Evolutionary conservation across 2,113 vertebrate genomes (phyloP).

Genomic region (Dromaius novaehollandiae): DNA sequence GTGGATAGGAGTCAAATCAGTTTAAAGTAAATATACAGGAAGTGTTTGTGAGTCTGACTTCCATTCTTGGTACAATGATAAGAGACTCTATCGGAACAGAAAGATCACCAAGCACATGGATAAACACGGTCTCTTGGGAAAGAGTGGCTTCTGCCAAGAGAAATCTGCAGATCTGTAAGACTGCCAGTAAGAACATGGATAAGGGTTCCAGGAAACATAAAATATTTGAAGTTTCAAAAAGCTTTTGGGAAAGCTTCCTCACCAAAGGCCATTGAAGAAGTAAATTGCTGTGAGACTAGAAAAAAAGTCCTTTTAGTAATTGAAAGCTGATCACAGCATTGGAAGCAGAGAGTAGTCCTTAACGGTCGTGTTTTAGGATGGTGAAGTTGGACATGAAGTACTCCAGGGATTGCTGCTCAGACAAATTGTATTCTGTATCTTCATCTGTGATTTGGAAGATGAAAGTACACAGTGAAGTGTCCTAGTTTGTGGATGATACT

Average conservation of each 20-base stretch:
- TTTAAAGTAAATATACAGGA: neutral
- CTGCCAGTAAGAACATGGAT: neutral
- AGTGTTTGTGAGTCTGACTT: neutral
- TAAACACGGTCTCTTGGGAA: neutral
- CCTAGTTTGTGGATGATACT: neutral
- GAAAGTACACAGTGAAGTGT: neutral
- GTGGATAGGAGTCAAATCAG: neutral
- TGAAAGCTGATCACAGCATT: neutral
- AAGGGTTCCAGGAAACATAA: neutral
- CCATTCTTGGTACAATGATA: neutral
- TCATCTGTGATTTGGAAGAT: neutral
- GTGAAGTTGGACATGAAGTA: neutral
- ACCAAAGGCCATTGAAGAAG: neutral
- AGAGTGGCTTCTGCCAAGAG: neutral
- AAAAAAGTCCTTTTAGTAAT: no score
- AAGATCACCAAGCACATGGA: neutral
- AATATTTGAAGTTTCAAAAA: neutral
- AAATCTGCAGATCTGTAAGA: neutral
- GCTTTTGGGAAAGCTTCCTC: neutral
- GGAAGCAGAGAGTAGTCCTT: neutral
- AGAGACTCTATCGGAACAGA: neutral
- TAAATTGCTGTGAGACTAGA: neutral
- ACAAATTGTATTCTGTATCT: neutral
- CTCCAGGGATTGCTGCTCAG: neutral
- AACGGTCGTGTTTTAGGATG: neutral